These are phyloP conservation scores for Illadopsis cleaveri DNA, from an alignment of 2,113 vertebrate genomes.

Conservation along the genomic window DNA sequence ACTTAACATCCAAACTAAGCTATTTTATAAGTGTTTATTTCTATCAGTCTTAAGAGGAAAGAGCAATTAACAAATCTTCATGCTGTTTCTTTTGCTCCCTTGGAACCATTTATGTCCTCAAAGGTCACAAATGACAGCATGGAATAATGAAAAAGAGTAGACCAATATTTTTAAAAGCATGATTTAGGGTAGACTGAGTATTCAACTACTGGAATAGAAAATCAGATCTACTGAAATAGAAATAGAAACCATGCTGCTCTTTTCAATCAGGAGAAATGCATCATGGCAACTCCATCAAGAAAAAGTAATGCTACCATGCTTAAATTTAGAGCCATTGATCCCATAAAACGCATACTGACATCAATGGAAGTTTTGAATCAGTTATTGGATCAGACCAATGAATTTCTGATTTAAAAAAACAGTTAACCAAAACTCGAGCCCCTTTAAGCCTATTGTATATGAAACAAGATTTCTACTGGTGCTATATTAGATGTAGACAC, in stretches of 20 bases:
- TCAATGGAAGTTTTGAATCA: neutral
- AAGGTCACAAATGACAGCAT: slow-evolving; percentile 36
- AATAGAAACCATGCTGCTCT: neutral
- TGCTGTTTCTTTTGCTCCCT: neutral
- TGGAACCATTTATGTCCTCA: neutral
- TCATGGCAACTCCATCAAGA: neutral
- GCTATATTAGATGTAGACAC: neutral
- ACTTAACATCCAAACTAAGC: neutral
- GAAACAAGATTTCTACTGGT: neutral
- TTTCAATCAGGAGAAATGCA: neutral
- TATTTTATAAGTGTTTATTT: neutral
- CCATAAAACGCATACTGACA: neutral
- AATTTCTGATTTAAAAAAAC: neutral
- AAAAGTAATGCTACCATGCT: neutral
- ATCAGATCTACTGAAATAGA: neutral
- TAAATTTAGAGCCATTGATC: neutral
- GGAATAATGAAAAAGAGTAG: neutral
- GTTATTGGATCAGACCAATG: neutral
- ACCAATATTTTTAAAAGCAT: neutral
- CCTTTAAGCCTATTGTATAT: neutral
- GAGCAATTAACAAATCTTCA: slow-evolving; percentile 1
- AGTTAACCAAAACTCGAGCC: neutral
- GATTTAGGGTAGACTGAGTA: neutral
- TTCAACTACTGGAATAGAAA: neutral
- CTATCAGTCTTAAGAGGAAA: neutral